Base-by-base conservation (phyloP, 2,888 invertebrate species). In the Sarcophaga subvicina region DNA sequence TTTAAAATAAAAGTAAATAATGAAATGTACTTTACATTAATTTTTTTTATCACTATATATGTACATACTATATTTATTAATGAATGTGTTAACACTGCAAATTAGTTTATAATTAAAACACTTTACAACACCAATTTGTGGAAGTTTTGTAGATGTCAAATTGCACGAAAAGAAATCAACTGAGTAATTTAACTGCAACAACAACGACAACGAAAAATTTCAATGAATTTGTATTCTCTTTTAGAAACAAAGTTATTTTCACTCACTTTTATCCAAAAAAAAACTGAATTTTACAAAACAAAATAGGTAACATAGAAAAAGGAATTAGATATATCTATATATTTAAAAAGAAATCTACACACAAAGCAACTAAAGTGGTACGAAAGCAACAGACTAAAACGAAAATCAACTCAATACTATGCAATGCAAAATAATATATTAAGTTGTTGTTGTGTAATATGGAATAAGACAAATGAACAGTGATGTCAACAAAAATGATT, bases 341-440 rank as follows among this genome's bases (percentile, higher is more conserved):
- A 54, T 54, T 14, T 12, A 54, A 54, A 10, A 54, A 54, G 17
- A 54, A 54, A 54, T 54, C 47, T 78, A 62, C 72, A 66, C 72
- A 80, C 54, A 75, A 82, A 66, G n/a, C 49, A 70, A 70, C 75
- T 22, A 72, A 27, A 72, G 77, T 59, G 37, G 27, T 22, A 79
- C 47, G 47, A 80, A 72, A 76, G 73, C 80, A 86, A 83, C 83
- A 66, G 77, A 83, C 77, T 75, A 17, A 45, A 66, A 37, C 66
- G 82, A 86, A 85, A 83, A 75, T 78, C 76, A 81, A 82, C 72
- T 67, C 85, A 72, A 81, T 77, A 80, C 75, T 80, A 72, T 59
- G 78, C 63, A 80, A 62, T 66, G 10, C 8, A 37, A 37, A 37
- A 8, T 2, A 37, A 37, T 37, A 37, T 37, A 54, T 54, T 17